Conservation (phyloP, 2,888 invertebrate genomes). For the Caenorhabditis becei region DNA sequence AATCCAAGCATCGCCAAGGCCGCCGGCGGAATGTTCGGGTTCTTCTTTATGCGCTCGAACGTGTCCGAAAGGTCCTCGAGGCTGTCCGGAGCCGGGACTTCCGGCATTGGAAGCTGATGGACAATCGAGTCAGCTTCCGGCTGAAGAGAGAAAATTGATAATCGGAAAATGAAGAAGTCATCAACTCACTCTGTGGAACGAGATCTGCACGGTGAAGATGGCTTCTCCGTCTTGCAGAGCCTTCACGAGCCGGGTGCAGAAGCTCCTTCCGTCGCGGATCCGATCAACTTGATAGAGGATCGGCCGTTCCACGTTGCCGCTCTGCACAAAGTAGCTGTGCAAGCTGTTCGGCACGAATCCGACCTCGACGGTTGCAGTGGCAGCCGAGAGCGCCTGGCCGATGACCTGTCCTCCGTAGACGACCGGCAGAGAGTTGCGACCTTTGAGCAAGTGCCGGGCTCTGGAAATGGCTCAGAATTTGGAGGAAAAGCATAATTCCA, state of each 20-base stretch:
- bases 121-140: constrained; percentile 78
- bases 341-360: constrained; percentile 82
- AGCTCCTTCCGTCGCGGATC: constrained; percentile 82
- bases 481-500: not conserved
- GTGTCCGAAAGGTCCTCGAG: constrained; percentile 73
- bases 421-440: constrained; percentile 71
- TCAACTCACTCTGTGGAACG: constrained; percentile 73
- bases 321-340: constrained; percentile 83
- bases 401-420: constrained; percentile 83
- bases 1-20: constrained; percentile 68
- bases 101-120: constrained; percentile 83
- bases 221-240: constrained; percentile 82
- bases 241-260: constrained; percentile 82
- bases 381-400: constrained; percentile 82
- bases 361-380: constrained; percentile 82
- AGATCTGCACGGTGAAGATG: constrained; percentile 81
- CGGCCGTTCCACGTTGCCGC: constrained; percentile 79
- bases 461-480: constrained; percentile 36
- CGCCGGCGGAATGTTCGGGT: constrained; percentile 61
- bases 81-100: constrained; percentile 82
- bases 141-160: no score
- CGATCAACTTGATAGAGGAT: constrained; percentile 83
- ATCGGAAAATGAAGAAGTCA: no score
- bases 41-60: constrained; percentile 68
- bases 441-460: constrained; percentile 75